Percentiles rank a stretch among this genome's conserved stretches.
Conservation (phyloP, 2,888 invertebrate genomes). For the Helleia helle region DNA sequence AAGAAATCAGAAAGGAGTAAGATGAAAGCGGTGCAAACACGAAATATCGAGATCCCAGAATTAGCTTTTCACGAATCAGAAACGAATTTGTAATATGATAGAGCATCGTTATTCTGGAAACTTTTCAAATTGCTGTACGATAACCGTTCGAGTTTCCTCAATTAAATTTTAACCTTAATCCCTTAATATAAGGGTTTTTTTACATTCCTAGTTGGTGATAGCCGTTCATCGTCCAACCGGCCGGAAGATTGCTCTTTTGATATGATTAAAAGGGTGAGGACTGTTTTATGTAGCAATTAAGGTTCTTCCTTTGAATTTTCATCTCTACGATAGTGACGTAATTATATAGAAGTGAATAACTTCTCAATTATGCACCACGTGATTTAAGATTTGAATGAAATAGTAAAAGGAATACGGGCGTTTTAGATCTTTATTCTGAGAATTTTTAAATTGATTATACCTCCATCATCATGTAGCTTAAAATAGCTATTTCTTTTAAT, state of each 20-base stretch:
- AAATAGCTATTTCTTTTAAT: too few relatives aligned
- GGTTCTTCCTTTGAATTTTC: constrained; percentile 44
- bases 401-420: too few relatives aligned
- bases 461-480: too few relatives aligned
- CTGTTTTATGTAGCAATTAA: constrained; percentile 69
- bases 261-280: constrained; percentile 72
- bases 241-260: constrained; percentile 70
- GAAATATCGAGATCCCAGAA: constrained; percentile 44
- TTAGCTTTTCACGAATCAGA: constrained; percentile 66
- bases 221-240: constrained; percentile 48
- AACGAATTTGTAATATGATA: constrained; percentile 66
- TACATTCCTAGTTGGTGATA: constrained; percentile 28
- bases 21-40: constrained; percentile 44
- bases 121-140: constrained; percentile 47
- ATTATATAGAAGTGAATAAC: constrained; percentile 17
- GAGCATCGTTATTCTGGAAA: constrained; percentile 53
- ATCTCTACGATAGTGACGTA: constrained; percentile 32
- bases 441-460: too few relatives aligned
- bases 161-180: constrained; percentile 31
- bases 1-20: constrained; percentile 22
- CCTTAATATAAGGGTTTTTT: constrained; percentile 25
- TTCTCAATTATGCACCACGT: constrained; percentile 15
- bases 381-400: neutral
- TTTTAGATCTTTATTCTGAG: too few relatives aligned
- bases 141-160: too few relatives aligned